A percentile compares a stretch with the other conserved stretches of the same genome.
phyloP scores from a whole-genome alignment of 2,888 invertebrate species.

The Deroplatys truncata region DNA sequence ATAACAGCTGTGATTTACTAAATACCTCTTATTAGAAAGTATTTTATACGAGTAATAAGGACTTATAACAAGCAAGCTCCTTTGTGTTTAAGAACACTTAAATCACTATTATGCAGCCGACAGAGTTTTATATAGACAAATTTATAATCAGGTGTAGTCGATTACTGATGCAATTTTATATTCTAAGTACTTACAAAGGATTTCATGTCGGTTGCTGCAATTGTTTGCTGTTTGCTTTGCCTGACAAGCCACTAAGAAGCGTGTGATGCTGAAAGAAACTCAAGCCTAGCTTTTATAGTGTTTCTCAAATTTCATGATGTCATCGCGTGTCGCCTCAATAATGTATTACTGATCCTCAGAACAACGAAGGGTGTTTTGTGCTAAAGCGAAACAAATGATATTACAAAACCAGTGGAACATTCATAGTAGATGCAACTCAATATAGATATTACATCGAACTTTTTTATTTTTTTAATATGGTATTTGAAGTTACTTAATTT shows the following conservation, averaged over 20 bases:
- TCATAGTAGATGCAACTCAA: background rate
- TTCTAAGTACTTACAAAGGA: background rate
- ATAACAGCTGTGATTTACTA: too few relatives aligned
- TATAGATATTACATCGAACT: background rate
- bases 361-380: background rate
- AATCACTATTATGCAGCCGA: too few relatives aligned
- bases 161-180: too few relatives aligned
- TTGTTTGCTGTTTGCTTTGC: too few relatives aligned
- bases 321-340: background rate
- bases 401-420: background rate
- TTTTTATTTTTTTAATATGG: too few relatives aligned
- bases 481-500: too few relatives aligned
- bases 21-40: too few relatives aligned
- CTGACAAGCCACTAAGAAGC: background rate
- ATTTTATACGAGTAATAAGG: too few relatives aligned
- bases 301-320: background rate
- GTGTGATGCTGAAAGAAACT: background rate
- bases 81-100: too few relatives aligned
- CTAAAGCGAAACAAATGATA: background rate
- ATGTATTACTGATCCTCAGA: background rate
- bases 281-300: background rate
- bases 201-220: background rate
- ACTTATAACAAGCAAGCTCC: too few relatives aligned
- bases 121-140: too few relatives aligned
- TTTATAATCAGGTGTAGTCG: too few relatives aligned